A percentile compares a stretch with the other conserved stretches of the same genome.
Evolutionary conservation across 2,113 vertebrate genomes (phyloP).

Genomic region (Corythoichthys intestinalis): DNA sequence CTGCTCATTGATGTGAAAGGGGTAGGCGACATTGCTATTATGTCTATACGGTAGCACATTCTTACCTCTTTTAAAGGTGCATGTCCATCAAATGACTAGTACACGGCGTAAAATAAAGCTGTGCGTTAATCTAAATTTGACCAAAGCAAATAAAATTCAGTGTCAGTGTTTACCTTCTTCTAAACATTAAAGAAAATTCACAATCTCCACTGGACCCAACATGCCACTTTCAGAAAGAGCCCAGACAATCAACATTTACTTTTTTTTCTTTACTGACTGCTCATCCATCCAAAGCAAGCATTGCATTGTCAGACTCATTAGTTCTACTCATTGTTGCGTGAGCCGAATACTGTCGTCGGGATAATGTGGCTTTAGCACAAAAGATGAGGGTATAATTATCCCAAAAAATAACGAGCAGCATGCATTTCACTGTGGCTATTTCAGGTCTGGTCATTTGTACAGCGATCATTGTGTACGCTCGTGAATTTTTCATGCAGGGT

Average conservation of each 20-base stretch:
- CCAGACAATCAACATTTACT: neutral
- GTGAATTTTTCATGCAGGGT: conserved; percentile 38
- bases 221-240: neutral
- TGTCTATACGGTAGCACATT: no score
- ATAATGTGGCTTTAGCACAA: conserved; percentile 54
- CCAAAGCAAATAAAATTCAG: neutral
- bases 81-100: no score
- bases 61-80: no score
- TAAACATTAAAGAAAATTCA: neutral
- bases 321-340: conserved; percentile 42
- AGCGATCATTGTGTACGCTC: conserved; percentile 29
- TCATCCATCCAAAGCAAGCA: conserved; percentile 25
- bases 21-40: no score
- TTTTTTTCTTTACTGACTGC: neutral
- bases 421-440: conserved; percentile 40
- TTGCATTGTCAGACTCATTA: conserved; percentile 56
- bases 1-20: no score
- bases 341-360: conserved; percentile 45
- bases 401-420: conserved; percentile 59
- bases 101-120: no score
- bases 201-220: neutral
- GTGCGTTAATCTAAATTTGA: no score
- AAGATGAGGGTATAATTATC: conserved; percentile 61
- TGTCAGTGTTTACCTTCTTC: neutral
- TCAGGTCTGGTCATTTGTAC: conserved; percentile 46